phyloP scores from a whole-genome alignment of 2,797 vertebrate species.

The Chrysocyon brachyurus region DNA sequence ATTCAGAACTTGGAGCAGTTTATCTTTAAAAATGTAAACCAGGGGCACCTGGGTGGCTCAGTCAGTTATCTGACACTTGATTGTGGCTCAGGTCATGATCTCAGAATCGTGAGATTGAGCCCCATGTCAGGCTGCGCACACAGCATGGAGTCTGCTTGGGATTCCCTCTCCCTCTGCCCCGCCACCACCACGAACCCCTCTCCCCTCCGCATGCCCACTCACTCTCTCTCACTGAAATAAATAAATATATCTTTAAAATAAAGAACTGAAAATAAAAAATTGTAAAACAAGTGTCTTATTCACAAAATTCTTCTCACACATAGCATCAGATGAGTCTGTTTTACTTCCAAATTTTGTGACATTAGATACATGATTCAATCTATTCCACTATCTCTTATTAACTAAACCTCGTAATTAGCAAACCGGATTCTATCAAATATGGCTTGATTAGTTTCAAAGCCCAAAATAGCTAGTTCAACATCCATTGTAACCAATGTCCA shows the following conservation, averaged over 20 bases:
- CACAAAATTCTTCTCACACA: background rate
- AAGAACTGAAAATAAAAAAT: background rate
- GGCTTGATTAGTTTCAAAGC: background rate
- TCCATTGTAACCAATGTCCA: background rate
- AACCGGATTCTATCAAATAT: background rate
- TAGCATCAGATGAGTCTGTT: constrained; percentile 1
- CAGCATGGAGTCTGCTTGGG: background rate
- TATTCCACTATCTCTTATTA: background rate
- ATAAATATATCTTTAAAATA: background rate
- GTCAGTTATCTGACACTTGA: background rate
- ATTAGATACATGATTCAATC: background rate
- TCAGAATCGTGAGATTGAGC: background rate
- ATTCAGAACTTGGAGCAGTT: background rate
- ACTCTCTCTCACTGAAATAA: background rate
- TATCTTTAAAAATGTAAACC: background rate
- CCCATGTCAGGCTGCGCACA: background rate
- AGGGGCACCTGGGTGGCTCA: background rate
- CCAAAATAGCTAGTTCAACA: background rate
- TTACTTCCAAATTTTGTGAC: constrained; percentile 4
- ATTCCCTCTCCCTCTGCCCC: background rate
- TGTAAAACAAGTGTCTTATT: background rate
- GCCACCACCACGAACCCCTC: background rate
- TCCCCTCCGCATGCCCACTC: background rate
- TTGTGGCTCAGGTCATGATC: background rate
- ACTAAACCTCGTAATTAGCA: background rate